These are phyloP conservation scores for Cebidichthys violaceus DNA, from an alignment of 2,113 vertebrate genomes.

Conservation along the genomic window DNA sequence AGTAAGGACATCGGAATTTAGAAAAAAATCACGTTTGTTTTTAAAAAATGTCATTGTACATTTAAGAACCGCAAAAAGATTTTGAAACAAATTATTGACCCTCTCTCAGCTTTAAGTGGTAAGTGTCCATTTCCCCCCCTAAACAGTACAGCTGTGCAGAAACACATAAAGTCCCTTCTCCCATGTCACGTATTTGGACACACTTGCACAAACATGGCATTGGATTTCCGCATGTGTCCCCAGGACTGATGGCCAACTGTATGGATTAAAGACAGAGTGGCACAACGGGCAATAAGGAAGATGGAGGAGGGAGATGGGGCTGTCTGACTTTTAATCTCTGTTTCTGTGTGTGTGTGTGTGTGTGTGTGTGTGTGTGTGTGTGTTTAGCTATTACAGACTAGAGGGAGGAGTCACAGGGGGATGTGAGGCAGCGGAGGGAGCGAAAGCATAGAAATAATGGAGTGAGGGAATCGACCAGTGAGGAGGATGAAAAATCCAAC, in stretches of 20 bases:
- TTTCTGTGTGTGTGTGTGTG: too few relatives aligned
- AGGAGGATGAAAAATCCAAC: constrained; percentile 71
- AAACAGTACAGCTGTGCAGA: background rate
- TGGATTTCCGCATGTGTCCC: constrained; percentile 38
- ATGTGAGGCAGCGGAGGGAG: constrained; percentile 40
- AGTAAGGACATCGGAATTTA: background rate
- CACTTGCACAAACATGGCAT: constrained; percentile 7
- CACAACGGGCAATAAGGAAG: constrained; percentile 28
- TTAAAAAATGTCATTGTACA: background rate
- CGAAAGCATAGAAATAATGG: constrained; percentile 67
- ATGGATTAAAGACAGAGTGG: constrained; percentile 56
- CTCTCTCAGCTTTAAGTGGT: background rate
- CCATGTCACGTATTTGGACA: background rate
- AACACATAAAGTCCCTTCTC: background rate
- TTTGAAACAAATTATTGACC: background rate
- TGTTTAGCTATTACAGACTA: constrained; percentile 37
- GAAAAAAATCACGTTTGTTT: background rate
- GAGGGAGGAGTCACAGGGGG: constrained; percentile 50
- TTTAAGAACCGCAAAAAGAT: background rate
- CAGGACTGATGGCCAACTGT: constrained; percentile 30
- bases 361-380: constrained; percentile 34
- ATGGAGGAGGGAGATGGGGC: constrained; percentile 29
- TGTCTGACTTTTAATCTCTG: constrained; percentile 35
- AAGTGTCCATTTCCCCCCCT: background rate
- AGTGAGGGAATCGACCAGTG: constrained; percentile 73